A percentile compares a stretch with the other conserved stretches of the same genome.
phyloP scores from a whole-genome alignment of 37 sponge, comb jelly and placozoan species.

The Beroe ovata region DNA sequence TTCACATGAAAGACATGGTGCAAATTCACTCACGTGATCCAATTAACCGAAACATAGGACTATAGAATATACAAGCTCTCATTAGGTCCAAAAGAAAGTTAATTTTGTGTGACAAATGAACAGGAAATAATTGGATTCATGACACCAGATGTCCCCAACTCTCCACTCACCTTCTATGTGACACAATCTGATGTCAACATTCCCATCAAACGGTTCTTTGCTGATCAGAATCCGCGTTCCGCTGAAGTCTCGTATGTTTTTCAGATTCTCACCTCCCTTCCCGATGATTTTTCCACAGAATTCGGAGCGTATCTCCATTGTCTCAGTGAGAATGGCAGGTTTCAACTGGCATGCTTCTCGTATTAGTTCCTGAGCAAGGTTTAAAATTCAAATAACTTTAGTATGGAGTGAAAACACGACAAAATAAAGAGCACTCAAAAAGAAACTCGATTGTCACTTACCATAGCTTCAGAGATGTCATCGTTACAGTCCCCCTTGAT shows the following conservation, averaged over 20 bases:
- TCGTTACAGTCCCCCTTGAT: conserved; percentile 54
- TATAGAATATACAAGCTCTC: no score
- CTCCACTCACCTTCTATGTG: conserved; percentile 10
- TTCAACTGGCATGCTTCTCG: conserved; percentile 27
- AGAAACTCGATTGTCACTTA: not conserved
- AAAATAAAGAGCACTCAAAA: not conserved
- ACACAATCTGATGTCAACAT: conserved; percentile 5
- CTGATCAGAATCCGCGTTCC: conserved; percentile 4
- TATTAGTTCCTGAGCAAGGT: conserved; percentile 24
- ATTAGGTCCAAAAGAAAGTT: no score
- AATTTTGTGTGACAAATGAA: no score
- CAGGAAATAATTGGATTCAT: no score
- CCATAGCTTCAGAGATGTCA: conserved; percentile 52
- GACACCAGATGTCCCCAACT: no score
- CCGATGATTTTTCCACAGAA: conserved; percentile 62
- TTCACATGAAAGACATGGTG: no score
- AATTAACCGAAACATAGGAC: no score
- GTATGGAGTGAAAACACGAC: no score
- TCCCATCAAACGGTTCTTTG: conserved; percentile 3
- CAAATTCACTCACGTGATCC: no score
- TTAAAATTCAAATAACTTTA: no score
- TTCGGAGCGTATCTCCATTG: conserved; percentile 19
- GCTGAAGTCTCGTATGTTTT: not conserved
- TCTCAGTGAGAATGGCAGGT: conserved; percentile 16
- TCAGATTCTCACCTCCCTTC: conserved; percentile 56